Conservation (phyloP, 1,140 invertebrate species). For the Atta cephalotes region DNA sequence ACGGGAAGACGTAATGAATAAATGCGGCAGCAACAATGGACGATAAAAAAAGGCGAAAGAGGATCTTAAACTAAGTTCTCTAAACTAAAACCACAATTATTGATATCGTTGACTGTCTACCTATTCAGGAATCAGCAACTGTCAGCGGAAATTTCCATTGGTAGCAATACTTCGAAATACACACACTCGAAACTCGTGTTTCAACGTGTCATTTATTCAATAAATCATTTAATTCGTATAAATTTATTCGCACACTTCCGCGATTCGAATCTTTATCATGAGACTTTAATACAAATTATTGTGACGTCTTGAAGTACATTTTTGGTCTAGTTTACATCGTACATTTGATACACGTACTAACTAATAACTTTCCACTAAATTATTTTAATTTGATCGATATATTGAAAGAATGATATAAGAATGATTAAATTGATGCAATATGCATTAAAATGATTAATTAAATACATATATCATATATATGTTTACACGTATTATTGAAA, state of each 20-base stretch:
- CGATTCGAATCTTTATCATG: background rate
- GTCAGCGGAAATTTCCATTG: slow-evolving; percentile 17
- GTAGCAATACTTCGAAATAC: background rate
- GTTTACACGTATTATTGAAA: too few relatives aligned
- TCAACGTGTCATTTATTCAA: background rate
- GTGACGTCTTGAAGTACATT: too few relatives aligned
- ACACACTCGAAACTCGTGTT: background rate
- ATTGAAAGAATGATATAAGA: too few relatives aligned
- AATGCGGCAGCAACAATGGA: slow-evolving; percentile 40
- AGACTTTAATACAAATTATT: background rate
- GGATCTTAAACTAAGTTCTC: slow-evolving; percentile 47
- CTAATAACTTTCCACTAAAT: too few relatives aligned
- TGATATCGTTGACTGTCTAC: slow-evolving; percentile 48
- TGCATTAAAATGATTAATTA: too few relatives aligned
- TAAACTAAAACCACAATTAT: slow-evolving; percentile 12
- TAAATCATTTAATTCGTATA: background rate
- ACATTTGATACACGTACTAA: too few relatives aligned
- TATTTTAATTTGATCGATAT: too few relatives aligned
- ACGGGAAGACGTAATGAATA: slow-evolving; percentile 39
- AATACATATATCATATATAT: too few relatives aligned
- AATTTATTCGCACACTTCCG: background rate
- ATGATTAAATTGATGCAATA: too few relatives aligned
- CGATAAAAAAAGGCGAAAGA: slow-evolving; percentile 54
- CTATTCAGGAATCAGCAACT: slow-evolving; percentile 39
- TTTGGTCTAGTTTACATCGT: too few relatives aligned